phyloP scores from a whole-genome alignment of 2,888 invertebrate species.

The Apamea anceps region DNA sequence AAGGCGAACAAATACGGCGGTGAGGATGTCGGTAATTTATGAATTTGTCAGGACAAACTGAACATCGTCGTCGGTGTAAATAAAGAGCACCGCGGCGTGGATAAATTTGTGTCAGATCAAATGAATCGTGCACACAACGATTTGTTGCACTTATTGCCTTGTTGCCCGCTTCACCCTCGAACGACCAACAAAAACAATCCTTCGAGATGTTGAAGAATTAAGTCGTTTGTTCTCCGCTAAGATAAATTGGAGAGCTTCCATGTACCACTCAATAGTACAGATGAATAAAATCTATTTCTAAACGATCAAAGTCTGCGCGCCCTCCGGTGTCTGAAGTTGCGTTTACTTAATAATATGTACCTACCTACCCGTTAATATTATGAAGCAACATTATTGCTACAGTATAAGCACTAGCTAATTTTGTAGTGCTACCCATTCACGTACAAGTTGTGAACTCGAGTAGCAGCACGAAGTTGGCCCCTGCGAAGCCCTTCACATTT shows the following conservation, averaged over 20 bases:
- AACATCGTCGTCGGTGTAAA: slow-evolving; percentile 86
- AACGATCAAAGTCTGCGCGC: slow-evolving; percentile 49
- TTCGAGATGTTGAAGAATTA: slow-evolving; percentile 73
- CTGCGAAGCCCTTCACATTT: slow-evolving; percentile 76
- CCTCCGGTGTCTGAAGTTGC: slow-evolving; percentile 26
- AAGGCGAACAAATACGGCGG: slow-evolving; percentile 81
- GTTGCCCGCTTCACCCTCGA: slow-evolving; percentile 69
- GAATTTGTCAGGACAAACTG: slow-evolving; percentile 90
- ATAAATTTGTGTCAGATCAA: slow-evolving; percentile 91
- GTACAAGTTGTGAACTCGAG: slow-evolving; percentile 65
- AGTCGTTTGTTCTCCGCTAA: slow-evolving; percentile 73
- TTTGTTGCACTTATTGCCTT: slow-evolving; percentile 87
- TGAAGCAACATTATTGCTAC: slow-evolving; percentile 31
- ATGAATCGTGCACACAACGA: slow-evolving; percentile 85
- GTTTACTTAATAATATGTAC: slow-evolving; percentile 28
- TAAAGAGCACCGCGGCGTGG: slow-evolving; percentile 86
- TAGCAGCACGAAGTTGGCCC: slow-evolving; percentile 73
- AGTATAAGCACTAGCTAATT: slow-evolving; percentile 40
- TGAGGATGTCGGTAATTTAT: slow-evolving; percentile 90
- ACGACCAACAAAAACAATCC: slow-evolving; percentile 72
- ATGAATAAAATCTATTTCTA: slow-evolving; percentile 65
- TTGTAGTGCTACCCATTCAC: slow-evolving; percentile 67
- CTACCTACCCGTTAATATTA: slow-evolving; percentile 7
- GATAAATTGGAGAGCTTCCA: slow-evolving; percentile 72
- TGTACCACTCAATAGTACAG: slow-evolving; percentile 55